A percentile compares a stretch with the other conserved stretches of the same genome.
These are phyloP conservation scores for Rhinoraja longicauda DNA, from an alignment of 2,797 vertebrate species.

Conservation along the genomic window DNA sequence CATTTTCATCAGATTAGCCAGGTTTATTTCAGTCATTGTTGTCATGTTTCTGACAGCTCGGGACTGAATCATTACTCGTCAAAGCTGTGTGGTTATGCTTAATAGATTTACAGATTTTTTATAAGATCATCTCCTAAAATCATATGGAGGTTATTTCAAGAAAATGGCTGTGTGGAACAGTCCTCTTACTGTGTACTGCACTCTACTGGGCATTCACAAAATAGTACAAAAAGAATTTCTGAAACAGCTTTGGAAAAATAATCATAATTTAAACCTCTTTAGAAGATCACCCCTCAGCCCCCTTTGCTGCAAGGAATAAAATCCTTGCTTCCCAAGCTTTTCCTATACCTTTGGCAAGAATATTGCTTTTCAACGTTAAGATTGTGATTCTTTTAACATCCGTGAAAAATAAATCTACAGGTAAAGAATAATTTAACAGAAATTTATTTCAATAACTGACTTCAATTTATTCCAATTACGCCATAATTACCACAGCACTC, in stretches of 20 bases:
- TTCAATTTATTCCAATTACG: background rate
- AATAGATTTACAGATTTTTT: background rate
- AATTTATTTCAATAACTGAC: background rate
- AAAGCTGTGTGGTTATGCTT: background rate
- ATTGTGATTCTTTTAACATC: background rate
- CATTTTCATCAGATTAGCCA: background rate
- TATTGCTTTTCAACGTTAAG: background rate
- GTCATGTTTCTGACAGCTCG: background rate
- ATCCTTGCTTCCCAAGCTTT: too few relatives aligned
- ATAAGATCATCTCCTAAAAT: constrained; percentile 6
- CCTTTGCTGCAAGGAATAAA: too few relatives aligned
- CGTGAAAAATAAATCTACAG: background rate
- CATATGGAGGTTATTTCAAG: background rate
- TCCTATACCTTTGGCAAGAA: too few relatives aligned
- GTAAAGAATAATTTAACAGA: background rate
- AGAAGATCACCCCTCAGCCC: too few relatives aligned
- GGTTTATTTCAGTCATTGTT: background rate
- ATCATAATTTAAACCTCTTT: background rate
- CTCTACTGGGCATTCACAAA: constrained; percentile 11
- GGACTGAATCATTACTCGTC: background rate
- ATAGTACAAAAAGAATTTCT: background rate
- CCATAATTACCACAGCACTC: too few relatives aligned
- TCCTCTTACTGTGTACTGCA: constrained; percentile 25
- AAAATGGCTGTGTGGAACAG: background rate
- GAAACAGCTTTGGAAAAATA: background rate